Evolutionary conservation across 2,888 invertebrate genomes (phyloP).

Genomic region (Uropetala carovei): DNA sequence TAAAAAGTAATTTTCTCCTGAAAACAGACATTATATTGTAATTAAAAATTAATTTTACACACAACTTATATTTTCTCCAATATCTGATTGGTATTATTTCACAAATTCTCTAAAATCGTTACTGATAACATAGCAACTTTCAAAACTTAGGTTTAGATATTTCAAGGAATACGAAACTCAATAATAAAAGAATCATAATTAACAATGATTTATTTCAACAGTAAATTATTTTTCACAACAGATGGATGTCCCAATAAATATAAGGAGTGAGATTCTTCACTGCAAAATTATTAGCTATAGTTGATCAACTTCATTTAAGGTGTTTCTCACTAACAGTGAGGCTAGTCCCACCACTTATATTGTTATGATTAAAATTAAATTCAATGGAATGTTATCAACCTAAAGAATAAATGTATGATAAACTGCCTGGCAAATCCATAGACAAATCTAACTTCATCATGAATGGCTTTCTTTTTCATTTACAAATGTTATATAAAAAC

Average conservation of each 20-base stretch:
- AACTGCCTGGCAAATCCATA: neutral
- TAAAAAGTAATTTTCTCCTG: too few relatives aligned
- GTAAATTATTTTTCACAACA: conserved; percentile 56
- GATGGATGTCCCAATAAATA: conserved; percentile 30
- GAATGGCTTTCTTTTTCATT: neutral
- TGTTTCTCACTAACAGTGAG: neutral
- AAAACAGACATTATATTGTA: too few relatives aligned
- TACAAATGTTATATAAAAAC: conserved; percentile 46
- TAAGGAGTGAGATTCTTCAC: conserved; percentile 7
- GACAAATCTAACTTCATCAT: neutral
- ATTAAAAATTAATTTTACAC: too few relatives aligned
- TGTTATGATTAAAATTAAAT: conserved; percentile 23
- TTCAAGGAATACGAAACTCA: neutral
- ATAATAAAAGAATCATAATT: neutral
- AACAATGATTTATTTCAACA: conserved; percentile 59
- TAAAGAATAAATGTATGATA: neutral
- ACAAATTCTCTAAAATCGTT: too few relatives aligned
- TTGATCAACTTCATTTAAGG: neutral
- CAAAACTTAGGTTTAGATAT: too few relatives aligned
- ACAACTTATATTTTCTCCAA: too few relatives aligned
- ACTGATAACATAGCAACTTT: too few relatives aligned
- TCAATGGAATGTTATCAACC: conserved; percentile 23
- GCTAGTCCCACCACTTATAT: neutral
- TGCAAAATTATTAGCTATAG: conserved; percentile 27
- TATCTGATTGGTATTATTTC: too few relatives aligned